Conservation (phyloP, 2,888 invertebrate genomes). For the Drosophila nr. perissopoda region DNA sequence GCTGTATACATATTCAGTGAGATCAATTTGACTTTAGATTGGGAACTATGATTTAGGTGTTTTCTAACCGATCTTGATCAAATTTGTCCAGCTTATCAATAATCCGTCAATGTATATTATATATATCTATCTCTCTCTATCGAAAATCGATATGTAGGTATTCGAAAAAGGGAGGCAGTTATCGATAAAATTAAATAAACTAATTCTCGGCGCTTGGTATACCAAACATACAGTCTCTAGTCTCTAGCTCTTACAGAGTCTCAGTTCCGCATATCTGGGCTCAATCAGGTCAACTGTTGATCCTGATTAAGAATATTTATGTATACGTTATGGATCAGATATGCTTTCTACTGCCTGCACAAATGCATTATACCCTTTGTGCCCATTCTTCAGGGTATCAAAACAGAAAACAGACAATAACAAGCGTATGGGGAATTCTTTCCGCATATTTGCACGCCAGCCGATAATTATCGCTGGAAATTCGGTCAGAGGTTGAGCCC, state of each 20-base stretch:
- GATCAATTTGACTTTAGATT: not conserved
- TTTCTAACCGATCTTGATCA: not conserved
- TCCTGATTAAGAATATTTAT: too few species aligned
- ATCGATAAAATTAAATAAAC: not conserved
- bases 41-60: not conserved
- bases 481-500: constrained; percentile 83
- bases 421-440: constrained; percentile 50
- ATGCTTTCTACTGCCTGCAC: not conserved
- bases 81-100: not conserved
- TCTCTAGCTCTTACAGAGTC: not conserved
- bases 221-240: not conserved
- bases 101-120: not conserved
- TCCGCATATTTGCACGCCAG: constrained; percentile 84
- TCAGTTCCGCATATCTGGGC: too few species aligned
- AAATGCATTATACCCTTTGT: not conserved
- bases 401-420: constrained; percentile 37
- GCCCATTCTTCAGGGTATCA: not conserved
- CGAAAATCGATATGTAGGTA: not conserved
- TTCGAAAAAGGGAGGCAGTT: not conserved
- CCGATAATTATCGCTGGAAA: constrained; percentile 82
- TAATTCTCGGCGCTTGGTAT: too few species aligned
- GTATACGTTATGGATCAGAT: too few species aligned
- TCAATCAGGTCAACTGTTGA: too few species aligned
- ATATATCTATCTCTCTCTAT: not conserved
- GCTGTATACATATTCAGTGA: not conserved